phyloP scores from a whole-genome alignment of 2,113 vertebrate species.

The Pseudopodoces humilis region DNA sequence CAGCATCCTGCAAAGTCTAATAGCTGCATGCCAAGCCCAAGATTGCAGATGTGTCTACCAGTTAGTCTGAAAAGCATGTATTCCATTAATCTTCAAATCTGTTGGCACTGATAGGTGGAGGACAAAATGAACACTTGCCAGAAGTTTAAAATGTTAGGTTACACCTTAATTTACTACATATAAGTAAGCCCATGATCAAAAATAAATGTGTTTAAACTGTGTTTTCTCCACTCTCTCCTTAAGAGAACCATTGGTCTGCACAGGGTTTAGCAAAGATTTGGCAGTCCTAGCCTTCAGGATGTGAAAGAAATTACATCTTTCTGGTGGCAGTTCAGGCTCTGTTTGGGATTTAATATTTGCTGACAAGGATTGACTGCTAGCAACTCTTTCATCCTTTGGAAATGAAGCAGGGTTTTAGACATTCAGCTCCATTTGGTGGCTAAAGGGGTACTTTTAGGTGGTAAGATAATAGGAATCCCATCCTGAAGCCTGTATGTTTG shows the following conservation, averaged over 20 bases:
- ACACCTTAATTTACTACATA: not conserved
- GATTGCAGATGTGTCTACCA: not conserved
- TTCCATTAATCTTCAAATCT: not conserved
- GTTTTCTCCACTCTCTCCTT: not conserved
- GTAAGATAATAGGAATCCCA: not conserved
- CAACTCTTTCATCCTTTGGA: not conserved
- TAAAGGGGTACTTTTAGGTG: not conserved
- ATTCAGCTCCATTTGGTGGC: not conserved
- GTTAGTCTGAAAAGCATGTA: not conserved
- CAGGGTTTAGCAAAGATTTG: not conserved
- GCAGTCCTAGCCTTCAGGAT: not conserved
- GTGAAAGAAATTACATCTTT: not conserved
- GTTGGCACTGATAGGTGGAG: not conserved
- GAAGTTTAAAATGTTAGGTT: not conserved
- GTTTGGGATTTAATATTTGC: not conserved
- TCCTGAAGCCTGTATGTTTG: not conserved
- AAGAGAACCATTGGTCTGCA: not conserved
- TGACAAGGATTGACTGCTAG: not conserved
- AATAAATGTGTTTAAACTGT: not conserved
- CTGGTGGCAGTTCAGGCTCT: not conserved
- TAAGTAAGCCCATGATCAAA: not conserved
- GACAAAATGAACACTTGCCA: not conserved
- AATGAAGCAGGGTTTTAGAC: not conserved
- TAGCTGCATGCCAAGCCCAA: not conserved
- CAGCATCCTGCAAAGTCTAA: not conserved